A percentile compares a stretch with the other conserved stretches of the same genome.
Evolutionary conservation across 35 echinoderm and acorn worm genomes (phyloP).

Genomic region (Heliocidaris erythrogramma): DNA sequence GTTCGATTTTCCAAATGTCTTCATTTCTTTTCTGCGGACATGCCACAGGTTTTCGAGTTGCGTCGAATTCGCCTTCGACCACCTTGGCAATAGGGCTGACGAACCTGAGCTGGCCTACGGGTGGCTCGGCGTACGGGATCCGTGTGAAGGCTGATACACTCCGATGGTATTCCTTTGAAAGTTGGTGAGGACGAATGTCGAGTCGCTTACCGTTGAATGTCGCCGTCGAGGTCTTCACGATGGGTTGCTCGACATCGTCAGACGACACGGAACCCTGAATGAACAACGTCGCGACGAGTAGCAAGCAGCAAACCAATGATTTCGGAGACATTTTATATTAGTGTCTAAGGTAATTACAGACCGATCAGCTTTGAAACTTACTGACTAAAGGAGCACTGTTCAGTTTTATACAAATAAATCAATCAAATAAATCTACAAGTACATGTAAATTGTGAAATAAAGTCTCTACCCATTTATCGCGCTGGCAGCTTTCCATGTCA

Average conservation of each 20-base stretch:
- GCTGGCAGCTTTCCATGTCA: too few species aligned
- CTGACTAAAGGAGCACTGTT: too few species aligned
- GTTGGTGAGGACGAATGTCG: not conserved
- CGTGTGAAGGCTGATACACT: not conserved
- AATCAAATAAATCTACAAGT: too few species aligned
- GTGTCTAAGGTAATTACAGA: too few species aligned
- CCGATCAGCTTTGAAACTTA: too few species aligned
- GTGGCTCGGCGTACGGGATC: not conserved
- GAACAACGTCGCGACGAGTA: not conserved
- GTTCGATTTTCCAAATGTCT: not conserved
- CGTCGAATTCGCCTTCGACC: not conserved
- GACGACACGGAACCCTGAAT: not conserved
- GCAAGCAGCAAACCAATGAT: not conserved
- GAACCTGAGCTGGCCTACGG: not conserved
- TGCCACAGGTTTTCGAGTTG: not conserved
- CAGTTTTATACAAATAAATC: too few species aligned
- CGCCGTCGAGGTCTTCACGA: not conserved
- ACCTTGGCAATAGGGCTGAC: not conserved
- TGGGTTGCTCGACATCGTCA: not conserved
- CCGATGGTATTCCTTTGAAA: not conserved
- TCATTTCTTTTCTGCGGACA: not conserved
- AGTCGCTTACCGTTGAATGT: not conserved
- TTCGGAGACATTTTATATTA: not conserved
- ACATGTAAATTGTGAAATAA: too few species aligned
- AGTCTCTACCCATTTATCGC: too few species aligned